Percentiles rank a stretch among this genome's conserved stretches.
phyloP scores from a whole-genome alignment of 2,113 vertebrate species.

The Mesitornis unicolor region DNA sequence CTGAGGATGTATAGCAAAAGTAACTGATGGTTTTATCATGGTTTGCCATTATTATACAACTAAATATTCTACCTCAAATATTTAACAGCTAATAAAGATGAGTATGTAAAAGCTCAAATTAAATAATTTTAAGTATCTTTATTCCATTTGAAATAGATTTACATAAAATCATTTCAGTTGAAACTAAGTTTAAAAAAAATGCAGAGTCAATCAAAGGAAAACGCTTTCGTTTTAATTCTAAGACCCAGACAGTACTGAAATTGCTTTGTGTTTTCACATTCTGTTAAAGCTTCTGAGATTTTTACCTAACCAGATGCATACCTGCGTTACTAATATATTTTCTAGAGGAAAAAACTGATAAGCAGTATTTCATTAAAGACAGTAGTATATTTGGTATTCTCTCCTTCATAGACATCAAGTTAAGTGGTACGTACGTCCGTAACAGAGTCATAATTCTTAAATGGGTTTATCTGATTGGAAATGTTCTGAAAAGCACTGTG shows the following conservation, averaged over 20 bases:
- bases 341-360: not conserved
- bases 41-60: not conserved
- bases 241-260: not conserved
- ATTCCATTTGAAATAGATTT: not conserved
- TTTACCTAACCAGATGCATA: not conserved
- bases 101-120: not conserved
- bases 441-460: not conserved
- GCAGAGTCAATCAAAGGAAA: not conserved
- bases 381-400: not conserved
- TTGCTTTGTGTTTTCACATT: not conserved
- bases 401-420: not conserved
- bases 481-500: not conserved
- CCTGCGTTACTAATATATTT: not conserved
- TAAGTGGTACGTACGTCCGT: accelerated
- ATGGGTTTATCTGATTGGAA: not conserved
- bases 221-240: not conserved
- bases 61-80: not conserved
- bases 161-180: not conserved
- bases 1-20: not conserved
- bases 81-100: not conserved
- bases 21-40: not conserved
- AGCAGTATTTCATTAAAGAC: not conserved
- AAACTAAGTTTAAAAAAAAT: not conserved
- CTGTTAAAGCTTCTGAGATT: not conserved
- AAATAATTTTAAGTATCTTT: not conserved